These are phyloP conservation scores for Neodontobutis hainanensis DNA, from an alignment of 2,113 vertebrate species.

Conservation along the genomic window DNA sequence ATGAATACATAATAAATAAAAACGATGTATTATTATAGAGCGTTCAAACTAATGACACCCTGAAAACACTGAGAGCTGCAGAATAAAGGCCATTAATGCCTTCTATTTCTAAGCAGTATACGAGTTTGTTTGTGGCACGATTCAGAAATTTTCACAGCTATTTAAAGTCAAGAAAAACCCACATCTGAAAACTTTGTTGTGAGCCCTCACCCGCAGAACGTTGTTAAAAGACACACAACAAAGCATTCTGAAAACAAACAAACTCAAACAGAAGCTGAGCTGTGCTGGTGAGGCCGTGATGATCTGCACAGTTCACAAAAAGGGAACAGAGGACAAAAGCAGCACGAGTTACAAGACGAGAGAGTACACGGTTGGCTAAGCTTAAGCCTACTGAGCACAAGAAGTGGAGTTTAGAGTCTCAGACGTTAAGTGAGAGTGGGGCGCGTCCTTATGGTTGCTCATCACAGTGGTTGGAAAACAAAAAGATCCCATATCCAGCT, in stretches of 20 bases:
- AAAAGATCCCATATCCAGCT: conserved; percentile 41
- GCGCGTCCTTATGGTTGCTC: conserved; percentile 17
- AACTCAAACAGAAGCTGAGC: conserved; percentile 1
- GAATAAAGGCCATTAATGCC: not conserved
- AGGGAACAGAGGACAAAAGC: conserved; percentile 1
- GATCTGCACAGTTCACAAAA: conserved; percentile 21
- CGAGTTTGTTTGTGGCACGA: not conserved
- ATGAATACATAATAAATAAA: not conserved
- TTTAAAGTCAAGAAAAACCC: conserved; percentile 5
- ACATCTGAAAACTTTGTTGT: conserved; percentile 11
- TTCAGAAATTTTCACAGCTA: not conserved
- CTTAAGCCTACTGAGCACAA: conserved; percentile 8
- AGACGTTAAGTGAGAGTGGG: conserved; percentile 24
- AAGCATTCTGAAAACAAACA: conserved; percentile 17
- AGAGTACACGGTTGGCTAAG: not conserved
- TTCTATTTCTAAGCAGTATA: not conserved
- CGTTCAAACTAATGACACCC: not conserved
- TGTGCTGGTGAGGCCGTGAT: not conserved
- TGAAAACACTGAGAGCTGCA: not conserved
- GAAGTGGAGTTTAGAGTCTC: conserved; percentile 10
- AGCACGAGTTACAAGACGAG: not conserved
- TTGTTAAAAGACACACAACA: conserved; percentile 19
- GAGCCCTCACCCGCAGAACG: conserved; percentile 19
- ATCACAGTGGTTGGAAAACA: conserved; percentile 27
- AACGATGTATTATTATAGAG: too few relatives aligned